A percentile compares a stretch with the other conserved stretches of the same genome.
phyloP scores from a whole-genome alignment of 1,140 invertebrate species.

The Philopotamus ludificatus region DNA sequence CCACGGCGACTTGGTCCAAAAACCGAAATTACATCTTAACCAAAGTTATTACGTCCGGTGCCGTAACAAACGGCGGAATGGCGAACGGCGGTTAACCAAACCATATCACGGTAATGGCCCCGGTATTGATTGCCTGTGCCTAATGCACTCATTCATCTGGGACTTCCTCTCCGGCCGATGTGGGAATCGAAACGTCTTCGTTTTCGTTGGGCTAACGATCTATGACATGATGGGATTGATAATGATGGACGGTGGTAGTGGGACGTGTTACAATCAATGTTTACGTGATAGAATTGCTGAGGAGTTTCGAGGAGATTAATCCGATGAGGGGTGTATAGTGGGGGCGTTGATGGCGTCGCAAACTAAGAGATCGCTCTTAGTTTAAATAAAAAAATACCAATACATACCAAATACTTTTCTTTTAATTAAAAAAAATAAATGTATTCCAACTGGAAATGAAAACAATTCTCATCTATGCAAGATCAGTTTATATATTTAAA shows the following conservation, averaged over 20 bases:
- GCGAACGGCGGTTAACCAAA: slow-evolving; percentile 15
- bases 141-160: neutral
- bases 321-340: too few relatives aligned
- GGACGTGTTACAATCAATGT: neutral
- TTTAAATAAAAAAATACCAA: too few relatives aligned
- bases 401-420: too few relatives aligned
- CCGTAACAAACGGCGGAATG: slow-evolving; percentile 10
- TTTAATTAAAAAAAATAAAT: too few relatives aligned
- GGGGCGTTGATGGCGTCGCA: too few relatives aligned
- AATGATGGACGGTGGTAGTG: too few relatives aligned
- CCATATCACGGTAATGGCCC: neutral
- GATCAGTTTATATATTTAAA: too few relatives aligned
- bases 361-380: too few relatives aligned
- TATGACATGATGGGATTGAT: too few relatives aligned
- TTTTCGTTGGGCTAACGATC: neutral
- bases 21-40: slow-evolving; percentile 16
- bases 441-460: too few relatives aligned
- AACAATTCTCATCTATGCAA: too few relatives aligned
- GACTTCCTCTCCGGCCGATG: neutral
- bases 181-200: neutral
- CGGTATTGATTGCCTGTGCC: slow-evolving; percentile 12
- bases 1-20: slow-evolving; percentile 12
- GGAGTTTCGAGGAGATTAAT: too few relatives aligned
- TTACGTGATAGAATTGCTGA: neutral
- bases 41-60: slow-evolving; percentile 23